These are phyloP conservation scores for Pyxicephalus adspersus DNA, from an alignment of 2,113 vertebrate genomes.

Conservation along the genomic window DNA sequence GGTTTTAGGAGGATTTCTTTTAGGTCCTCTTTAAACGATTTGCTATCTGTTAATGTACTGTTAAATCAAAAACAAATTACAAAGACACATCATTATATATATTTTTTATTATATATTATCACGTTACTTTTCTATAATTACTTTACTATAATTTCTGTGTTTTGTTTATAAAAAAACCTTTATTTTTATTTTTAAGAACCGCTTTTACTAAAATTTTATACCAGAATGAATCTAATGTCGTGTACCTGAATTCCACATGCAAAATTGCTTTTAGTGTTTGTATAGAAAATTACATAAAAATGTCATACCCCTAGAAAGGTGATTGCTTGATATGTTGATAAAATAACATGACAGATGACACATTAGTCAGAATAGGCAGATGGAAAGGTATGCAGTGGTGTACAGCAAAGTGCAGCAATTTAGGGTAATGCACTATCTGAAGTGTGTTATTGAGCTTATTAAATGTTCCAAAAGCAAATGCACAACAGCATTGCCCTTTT, in stretches of 20 bases:
- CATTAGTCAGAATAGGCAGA: constrained; percentile 44
- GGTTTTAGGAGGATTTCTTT: too few species aligned
- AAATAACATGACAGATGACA: constrained; percentile 48
- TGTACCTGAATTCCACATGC: neutral
- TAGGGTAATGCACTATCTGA: constrained; percentile 56
- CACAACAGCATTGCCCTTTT: constrained; percentile 42
- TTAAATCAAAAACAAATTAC: too few species aligned
- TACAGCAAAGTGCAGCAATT: constrained; percentile 54
- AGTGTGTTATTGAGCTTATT: constrained; percentile 58
- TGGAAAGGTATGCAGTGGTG: constrained; percentile 17
- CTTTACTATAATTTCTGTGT: neutral
- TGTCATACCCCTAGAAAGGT: constrained; percentile 15
- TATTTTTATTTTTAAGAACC: neutral
- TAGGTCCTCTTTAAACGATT: too few species aligned
- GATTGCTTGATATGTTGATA: constrained; percentile 38
- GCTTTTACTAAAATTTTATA: neutral
- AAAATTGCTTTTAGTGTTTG: constrained; percentile 25
- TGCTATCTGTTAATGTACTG: too few species aligned
- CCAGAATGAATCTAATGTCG: neutral
- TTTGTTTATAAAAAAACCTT: neutral
- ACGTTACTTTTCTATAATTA: too few species aligned
- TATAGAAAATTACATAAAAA: constrained; percentile 38
- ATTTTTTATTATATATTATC: too few species aligned
- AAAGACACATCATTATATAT: too few species aligned
- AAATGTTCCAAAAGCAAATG: constrained; percentile 55